Evolutionary conservation across 2,797 vertebrate species (phyloP), one percentile per base, ranked within the genome.

Genomic region (Catostomus latipinnis): DNA sequence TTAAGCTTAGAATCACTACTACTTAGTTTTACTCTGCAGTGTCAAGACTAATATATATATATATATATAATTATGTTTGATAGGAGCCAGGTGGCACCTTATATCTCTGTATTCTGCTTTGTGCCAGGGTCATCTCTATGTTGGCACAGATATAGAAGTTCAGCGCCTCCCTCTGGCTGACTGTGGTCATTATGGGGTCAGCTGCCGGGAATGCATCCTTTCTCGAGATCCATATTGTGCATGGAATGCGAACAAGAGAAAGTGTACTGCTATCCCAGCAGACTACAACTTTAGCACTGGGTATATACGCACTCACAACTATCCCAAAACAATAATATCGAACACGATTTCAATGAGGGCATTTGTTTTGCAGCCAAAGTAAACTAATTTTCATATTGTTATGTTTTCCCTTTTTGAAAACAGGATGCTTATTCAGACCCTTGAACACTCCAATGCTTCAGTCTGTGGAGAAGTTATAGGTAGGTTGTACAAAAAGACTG

Each of bases 131-230:
- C 93, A 95, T 81, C 89, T 95, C 66, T 94, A 94, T n/a, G 91
- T 95, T 0, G 92, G 92, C 1, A 95, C 93, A 1, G 90, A 93
- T 1, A 92, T 91, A 90, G 94, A 93, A 87, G 84, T 94, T 46
- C 94, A 94, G 87, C 90, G 93, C 5, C 85, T 95, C 81, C 92
- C 89, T 0, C 86, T 95, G 86, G 94, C 94, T 18, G 93, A 94
- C 86, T 95, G 94, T 9, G 49, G 88, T 86, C 93, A 92, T 80
- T 95, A 95, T 82, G 93, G 93, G 8, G 85, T 93, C 91, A 94
- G 89, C 0, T 95, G 94, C 83, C 86, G 91, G 65, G 93, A 93
- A 76, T 95, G 94, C 88, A 91, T 95, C 65, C 92, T 94, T 4
- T 91, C 92, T 54, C 84, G 93, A 50, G 91, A 94, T 79, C 93